phyloP scores from a whole-genome alignment of 2,888 invertebrate species.

The Dromius quadrimaculatus region DNA sequence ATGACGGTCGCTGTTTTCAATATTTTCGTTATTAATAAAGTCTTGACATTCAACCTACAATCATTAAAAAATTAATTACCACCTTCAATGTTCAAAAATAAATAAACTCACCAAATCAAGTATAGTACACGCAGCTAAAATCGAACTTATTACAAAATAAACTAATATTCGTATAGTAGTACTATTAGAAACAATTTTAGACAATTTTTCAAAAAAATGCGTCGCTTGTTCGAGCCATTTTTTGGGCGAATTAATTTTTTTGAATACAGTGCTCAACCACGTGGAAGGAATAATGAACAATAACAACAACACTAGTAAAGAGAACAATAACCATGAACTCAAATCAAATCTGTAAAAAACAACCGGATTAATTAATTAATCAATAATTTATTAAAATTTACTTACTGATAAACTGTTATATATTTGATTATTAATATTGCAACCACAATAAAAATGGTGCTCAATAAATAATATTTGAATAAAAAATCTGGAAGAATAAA shows the following conservation, averaged over 20 bases:
- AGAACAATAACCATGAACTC: conserved; percentile 68
- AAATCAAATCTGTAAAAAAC: conserved; percentile 60
- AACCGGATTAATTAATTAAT: background rate
- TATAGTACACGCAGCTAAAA: conserved; percentile 70
- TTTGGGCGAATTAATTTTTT: conserved; percentile 28
- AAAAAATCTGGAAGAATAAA: conserved; percentile 83
- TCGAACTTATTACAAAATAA: conserved; percentile 76
- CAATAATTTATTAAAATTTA: conserved; percentile 49
- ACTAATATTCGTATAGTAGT: conserved; percentile 73
- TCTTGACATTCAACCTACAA: conserved; percentile 56
- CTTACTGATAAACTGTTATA: conserved; percentile 70
- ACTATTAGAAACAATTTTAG: conserved; percentile 70
- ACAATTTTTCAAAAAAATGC: conserved; percentile 27
- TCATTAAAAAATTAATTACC: conserved; percentile 67
- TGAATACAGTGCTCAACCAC: conserved; percentile 74
- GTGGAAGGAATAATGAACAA: conserved; percentile 75
- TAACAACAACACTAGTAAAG: conserved; percentile 66
- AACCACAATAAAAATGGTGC: conserved; percentile 72
- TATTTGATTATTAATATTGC: conserved; percentile 74
- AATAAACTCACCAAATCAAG: conserved; percentile 23
- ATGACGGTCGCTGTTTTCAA: conserved; percentile 21
- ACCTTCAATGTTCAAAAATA: conserved; percentile 62
- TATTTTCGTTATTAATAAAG: conserved; percentile 40
- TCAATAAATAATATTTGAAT: conserved; percentile 83
- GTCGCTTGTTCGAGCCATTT: background rate